Conservation (phyloP, 1,140 invertebrate genomes). For the Marisa cornuarietis region DNA sequence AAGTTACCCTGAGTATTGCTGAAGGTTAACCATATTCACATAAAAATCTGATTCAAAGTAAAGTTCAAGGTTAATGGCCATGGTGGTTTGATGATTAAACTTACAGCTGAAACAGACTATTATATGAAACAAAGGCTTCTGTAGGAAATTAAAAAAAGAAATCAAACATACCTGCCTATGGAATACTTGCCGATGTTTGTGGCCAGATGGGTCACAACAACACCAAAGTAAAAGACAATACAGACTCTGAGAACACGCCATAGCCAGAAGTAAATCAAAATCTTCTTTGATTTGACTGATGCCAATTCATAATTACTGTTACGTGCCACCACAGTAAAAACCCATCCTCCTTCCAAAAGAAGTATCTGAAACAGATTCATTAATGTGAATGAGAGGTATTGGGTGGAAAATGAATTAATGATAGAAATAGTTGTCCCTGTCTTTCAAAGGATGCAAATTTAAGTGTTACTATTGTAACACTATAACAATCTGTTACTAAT, state of each 20-base stretch:
- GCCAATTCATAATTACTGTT: neutral
- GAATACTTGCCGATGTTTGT: slow-evolving; percentile 93
- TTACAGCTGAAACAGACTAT: no score
- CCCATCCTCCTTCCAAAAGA: slow-evolving; percentile 24
- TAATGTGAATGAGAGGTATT: neutral
- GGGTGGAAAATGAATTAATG: no score
- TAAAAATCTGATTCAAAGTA: no score
- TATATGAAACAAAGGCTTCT: no score
- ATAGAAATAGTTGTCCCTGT: no score
- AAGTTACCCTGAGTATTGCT: no score
- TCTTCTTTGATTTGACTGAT: neutral
- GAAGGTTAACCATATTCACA: no score
- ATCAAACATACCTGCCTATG: slow-evolving; percentile 72
- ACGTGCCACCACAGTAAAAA: neutral
- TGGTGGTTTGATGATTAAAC: no score
- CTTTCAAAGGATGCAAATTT: no score
- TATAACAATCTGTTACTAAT: no score
- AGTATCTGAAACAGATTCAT: slow-evolving; percentile 32
- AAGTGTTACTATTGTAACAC: no score
- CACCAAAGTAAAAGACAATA: slow-evolving; percentile 85
- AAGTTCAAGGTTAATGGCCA: no score
- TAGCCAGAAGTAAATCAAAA: neutral
- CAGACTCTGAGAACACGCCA: slow-evolving; percentile 18
- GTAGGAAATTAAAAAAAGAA: neutral
- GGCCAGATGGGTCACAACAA: slow-evolving; percentile 75